Evolutionary conservation across 1,140 invertebrate genomes (phyloP), one percentile per base, ranked within the genome.

Genomic region (Conus betulinus): DNA sequence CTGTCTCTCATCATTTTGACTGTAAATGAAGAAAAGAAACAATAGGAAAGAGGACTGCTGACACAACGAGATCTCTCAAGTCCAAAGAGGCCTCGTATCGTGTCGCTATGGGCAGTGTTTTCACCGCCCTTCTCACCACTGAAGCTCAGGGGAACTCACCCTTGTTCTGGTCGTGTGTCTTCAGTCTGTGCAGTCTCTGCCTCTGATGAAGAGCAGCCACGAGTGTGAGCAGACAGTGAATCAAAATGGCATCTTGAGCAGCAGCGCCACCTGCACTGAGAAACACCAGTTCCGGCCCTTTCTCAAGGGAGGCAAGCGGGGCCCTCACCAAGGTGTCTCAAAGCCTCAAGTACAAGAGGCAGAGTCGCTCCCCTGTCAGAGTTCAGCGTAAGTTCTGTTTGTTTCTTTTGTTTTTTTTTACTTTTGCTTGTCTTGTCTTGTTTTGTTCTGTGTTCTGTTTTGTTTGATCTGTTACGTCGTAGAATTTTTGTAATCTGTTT

Each of bases 201-300:
- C 97, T 11, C 95, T 98, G 1, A 94, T 98, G 1, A 97, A 97
- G 90, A 98, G 97, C 0, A 96, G 96, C 25, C 97, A 97, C 92
- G 96, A 97, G 89, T 98, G 98, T 93, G 97, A 97, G 89, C 97
- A 98, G 52, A 96, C 96, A 1, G 96, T 99, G 13, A 97, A 98
- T 93, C 97, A 98, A 93, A n/a, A 83, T 57, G 96, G 97, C 87
- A 96, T 98, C 15, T 97, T 98, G 90, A n/a, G n/a, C n/a, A 96
- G 97, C 27, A 96, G 95, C 23, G 96, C 98, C 0, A 96, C 93
- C 6, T 99, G 98, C 93, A 94, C 94, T 5, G 98, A 99, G 94
- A 94, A 95, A 3, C 97, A 98, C 94, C 93, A 97, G 8, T 96
- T 99, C 82, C 96, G 97, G 90, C n/a, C 97, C 98, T 0, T 97